Percentiles rank a stretch among this genome's conserved stretches.
Conservation (phyloP, 2,113 vertebrate species). For the Dasyprocta punctata region DNA sequence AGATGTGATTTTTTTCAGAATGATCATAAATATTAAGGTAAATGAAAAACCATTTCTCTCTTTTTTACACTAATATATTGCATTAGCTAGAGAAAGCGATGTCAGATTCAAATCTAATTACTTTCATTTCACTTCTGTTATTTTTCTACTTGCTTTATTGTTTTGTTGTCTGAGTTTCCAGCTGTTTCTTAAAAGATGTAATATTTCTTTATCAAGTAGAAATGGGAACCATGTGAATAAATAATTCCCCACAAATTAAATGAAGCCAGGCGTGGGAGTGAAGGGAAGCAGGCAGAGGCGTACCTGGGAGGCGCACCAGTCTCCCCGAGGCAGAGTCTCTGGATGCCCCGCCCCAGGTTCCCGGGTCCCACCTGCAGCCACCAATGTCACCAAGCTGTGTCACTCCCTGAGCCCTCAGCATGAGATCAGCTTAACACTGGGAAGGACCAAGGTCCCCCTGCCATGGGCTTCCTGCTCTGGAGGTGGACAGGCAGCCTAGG, state of each 20-base stretch:
- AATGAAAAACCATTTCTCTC: conserved; percentile 56
- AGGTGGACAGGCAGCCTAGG: background rate
- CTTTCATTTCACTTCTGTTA: conserved; percentile 45
- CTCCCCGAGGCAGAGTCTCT: background rate
- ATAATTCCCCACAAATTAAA: conserved; percentile 61
- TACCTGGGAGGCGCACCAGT: background rate
- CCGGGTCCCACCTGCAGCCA: background rate
- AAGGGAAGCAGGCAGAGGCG: background rate
- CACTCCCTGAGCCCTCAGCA: background rate
- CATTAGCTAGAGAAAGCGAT: background rate
- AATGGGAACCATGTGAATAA: conserved; percentile 56
- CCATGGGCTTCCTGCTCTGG: background rate
- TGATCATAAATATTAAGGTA: conserved; percentile 51
- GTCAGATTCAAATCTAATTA: conserved; percentile 60
- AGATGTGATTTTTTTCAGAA: conserved; percentile 52
- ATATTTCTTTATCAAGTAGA: conserved; percentile 70
- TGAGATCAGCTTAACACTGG: background rate
- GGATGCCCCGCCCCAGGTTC: no score
- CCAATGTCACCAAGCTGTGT: background rate
- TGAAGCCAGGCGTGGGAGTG: background rate
- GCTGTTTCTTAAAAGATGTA: conserved; percentile 42
- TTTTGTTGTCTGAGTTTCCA: conserved; percentile 62
- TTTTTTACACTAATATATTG: conserved; percentile 52
- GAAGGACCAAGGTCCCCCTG: background rate
- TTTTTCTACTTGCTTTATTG: conserved; percentile 67